Conservation (phyloP, 2,113 vertebrate species). For the cattle (Bos taurus) region DNA sequence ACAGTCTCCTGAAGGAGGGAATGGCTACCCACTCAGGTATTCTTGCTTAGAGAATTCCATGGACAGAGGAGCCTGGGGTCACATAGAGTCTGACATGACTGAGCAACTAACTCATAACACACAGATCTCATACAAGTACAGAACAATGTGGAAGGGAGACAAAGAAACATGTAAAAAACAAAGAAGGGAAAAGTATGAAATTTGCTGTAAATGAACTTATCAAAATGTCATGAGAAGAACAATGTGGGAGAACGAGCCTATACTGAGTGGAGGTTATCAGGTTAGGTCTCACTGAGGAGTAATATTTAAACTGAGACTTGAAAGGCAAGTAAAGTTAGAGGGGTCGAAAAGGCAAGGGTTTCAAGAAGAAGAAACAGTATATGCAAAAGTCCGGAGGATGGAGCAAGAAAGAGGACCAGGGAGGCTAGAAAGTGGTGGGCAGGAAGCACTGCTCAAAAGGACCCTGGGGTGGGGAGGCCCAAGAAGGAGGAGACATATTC, state of each 20-base stretch:
- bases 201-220: not conserved
- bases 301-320: not conserved
- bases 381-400: not conserved
- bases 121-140: not conserved
- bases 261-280: accelerated
- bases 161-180: not conserved
- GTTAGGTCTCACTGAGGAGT: not conserved
- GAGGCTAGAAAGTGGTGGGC: not conserved
- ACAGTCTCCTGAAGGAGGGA: not conserved
- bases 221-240: not conserved
- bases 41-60: not conserved
- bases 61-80: not conserved
- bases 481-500: accelerated
- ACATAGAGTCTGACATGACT: not conserved
- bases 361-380: not conserved
- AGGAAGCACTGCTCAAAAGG: not conserved
- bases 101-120: not conserved
- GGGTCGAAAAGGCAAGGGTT: not conserved
- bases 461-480: accelerated
- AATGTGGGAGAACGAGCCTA: not conserved
- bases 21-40: not conserved
- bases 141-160: not conserved
- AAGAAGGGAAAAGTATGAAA: not conserved
- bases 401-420: not conserved
- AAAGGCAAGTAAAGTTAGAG: not conserved